Conservation (phyloP, 92 coral and sea anemone species). For the Epizoanthus ramosus region DNA sequence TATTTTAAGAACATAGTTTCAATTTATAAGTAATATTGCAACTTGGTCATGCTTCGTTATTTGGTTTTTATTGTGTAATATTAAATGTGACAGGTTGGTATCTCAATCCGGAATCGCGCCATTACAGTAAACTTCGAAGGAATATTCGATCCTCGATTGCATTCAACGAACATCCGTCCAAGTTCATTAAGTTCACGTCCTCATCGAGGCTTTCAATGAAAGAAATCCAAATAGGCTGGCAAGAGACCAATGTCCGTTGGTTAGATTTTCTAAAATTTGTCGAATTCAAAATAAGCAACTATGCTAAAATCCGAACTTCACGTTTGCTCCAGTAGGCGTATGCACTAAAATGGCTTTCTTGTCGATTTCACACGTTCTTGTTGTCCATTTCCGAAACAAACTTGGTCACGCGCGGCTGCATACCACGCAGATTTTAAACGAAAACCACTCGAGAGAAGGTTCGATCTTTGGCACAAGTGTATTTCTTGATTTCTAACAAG, state of each 20-base stretch:
- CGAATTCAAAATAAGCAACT: not conserved
- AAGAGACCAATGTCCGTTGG: not conserved
- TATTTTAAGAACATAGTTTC: not conserved
- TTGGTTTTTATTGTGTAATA: not conserved
- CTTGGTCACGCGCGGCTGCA: slow-evolving; percentile 48
- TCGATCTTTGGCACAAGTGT: not conserved
- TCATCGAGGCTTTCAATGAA: not conserved
- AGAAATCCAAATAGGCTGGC: not conserved
- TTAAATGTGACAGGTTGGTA: not conserved
- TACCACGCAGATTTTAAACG: not conserved
- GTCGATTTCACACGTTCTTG: slow-evolving; percentile 27
- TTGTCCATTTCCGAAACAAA: slow-evolving; percentile 38
- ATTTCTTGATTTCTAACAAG: not conserved
- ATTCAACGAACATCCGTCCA: not conserved
- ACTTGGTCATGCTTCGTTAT: not conserved
- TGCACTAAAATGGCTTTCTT: slow-evolving; percentile 32
- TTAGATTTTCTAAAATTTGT: not conserved
- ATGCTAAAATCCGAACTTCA: not conserved
- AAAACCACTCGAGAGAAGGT: slow-evolving; percentile 14
- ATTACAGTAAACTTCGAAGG: not conserved
- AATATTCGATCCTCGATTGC: slow-evolving; percentile 5
- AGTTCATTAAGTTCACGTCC: slow-evolving; percentile 4
- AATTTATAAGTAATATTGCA: not conserved
- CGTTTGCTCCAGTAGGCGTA: slow-evolving; percentile 8
- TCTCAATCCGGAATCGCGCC: not conserved